Percentiles rank a stretch among this genome's conserved stretches.
These are phyloP conservation scores for Tetragonula carbonaria DNA, from an alignment of 2,888 invertebrate genomes.

Conservation along the genomic window DNA sequence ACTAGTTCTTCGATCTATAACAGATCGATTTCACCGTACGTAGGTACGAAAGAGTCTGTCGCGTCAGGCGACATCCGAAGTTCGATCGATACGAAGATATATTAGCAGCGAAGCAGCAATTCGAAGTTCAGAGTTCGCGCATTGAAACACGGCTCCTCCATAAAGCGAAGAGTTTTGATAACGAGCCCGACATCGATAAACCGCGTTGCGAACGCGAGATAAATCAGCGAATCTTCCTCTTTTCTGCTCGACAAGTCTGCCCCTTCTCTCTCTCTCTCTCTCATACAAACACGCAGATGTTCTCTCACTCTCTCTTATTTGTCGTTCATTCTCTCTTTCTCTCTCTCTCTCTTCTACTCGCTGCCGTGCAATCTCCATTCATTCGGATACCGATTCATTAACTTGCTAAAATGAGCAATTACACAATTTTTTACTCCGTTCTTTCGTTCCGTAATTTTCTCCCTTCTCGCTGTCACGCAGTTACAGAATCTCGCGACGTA, in stretches of 20 bases:
- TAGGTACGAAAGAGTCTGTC: too few relatives aligned
- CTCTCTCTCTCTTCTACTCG: slow-evolving; percentile 39
- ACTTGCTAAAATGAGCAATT: slow-evolving; percentile 67
- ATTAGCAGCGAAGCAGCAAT: slow-evolving; percentile 21
- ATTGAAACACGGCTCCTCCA: slow-evolving; percentile 50
- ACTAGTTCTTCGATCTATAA: too few relatives aligned
- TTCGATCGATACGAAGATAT: slow-evolving; percentile 29
- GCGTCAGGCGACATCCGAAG: background rate
- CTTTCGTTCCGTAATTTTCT: background rate
- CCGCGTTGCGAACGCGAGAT: slow-evolving; percentile 61
- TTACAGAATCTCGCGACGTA: background rate
- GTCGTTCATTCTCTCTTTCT: background rate
- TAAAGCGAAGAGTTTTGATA: slow-evolving; percentile 60
- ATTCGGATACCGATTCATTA: slow-evolving; percentile 77
- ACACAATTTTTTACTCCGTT: slow-evolving; percentile 43
- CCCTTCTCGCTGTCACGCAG: background rate
- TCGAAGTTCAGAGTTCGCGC: slow-evolving; percentile 68
- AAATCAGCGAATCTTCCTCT: slow-evolving; percentile 58
- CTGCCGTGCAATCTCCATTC: slow-evolving; percentile 75
- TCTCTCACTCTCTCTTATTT: background rate
- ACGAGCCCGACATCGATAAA: slow-evolving; percentile 70
- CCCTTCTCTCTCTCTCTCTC: slow-evolving; percentile 14
- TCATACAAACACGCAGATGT: background rate
- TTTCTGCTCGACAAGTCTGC: slow-evolving; percentile 42
- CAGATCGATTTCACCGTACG: too few relatives aligned